These are phyloP conservation scores for Tenthredo mesomela DNA, from an alignment of 2,888 invertebrate species.

Conservation along the genomic window DNA sequence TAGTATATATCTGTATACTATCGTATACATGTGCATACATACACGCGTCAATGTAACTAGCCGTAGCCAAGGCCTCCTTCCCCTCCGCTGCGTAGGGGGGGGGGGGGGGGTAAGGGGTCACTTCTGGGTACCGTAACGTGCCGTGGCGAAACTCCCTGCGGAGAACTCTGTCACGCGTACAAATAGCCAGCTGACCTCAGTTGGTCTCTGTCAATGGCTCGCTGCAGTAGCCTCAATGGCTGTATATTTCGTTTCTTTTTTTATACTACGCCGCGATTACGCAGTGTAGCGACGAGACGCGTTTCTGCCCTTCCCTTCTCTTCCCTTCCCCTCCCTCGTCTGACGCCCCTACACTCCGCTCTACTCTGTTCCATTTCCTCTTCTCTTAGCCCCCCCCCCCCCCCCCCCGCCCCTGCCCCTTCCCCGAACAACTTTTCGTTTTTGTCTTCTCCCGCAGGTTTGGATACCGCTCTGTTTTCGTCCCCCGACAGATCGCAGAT, in stretches of 20 bases:
- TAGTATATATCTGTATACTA: neutral
- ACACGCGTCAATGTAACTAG: neutral
- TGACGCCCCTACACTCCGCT: neutral
- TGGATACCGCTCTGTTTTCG: constrained; percentile 61
- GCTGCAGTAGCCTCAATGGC: constrained; percentile 68
- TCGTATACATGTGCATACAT: neutral
- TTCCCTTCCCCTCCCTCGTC: neutral
- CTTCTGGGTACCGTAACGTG: constrained; percentile 10
- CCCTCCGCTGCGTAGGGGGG: neutral
- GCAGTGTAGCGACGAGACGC: constrained; percentile 26
- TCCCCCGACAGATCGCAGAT: constrained; percentile 47
- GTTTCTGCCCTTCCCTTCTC: neutral
- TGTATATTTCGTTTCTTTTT: constrained; percentile 67
- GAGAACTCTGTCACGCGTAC: constrained; percentile 76
- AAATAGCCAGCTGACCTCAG: constrained; percentile 76
- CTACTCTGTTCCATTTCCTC: neutral
- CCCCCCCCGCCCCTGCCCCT: no score
- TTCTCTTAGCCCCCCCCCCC: neutral
- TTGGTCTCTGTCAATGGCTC: constrained; percentile 75
- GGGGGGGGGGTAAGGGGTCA: neutral
- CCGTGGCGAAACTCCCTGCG: constrained; percentile 68
- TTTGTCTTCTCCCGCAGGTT: constrained; percentile 54
- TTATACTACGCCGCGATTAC: constrained; percentile 66
- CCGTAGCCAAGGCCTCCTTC: neutral
- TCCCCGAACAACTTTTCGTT: neutral